A percentile compares a stretch with the other conserved stretches of the same genome.
Evolutionary conservation across 37 sponge, comb jelly and placozoan species (phyloP).

Genomic region (Mnemiopsis leidyi): DNA sequence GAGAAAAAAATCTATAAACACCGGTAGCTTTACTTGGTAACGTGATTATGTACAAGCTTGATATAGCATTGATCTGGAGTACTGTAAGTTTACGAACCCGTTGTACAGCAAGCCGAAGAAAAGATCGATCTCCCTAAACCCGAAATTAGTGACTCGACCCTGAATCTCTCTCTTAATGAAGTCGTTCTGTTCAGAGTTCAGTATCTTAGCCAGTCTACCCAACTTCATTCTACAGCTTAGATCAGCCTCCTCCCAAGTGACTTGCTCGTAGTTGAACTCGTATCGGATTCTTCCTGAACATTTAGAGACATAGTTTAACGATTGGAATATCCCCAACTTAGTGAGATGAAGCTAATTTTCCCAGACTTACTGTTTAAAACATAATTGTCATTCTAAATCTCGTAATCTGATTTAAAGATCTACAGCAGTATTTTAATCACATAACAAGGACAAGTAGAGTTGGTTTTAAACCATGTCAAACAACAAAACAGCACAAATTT

Average conservation of each 20-base stretch:
- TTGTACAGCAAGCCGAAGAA: neutral
- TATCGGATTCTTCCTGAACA: neutral
- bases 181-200: neutral
- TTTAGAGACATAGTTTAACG: neutral
- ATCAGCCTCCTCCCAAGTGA: neutral
- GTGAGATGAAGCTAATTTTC: neutral
- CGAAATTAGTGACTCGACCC: neutral
- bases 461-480: too few relatives aligned
- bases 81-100: too few relatives aligned
- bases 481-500: neutral
- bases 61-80: neutral
- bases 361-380: neutral
- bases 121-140: neutral
- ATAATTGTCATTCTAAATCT: too few relatives aligned
- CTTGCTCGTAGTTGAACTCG: neutral
- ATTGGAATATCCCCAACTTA: neutral
- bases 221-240: slow-evolving; percentile 14
- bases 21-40: neutral
- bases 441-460: too few relatives aligned
- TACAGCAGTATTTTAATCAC: too few relatives aligned
- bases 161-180: neutral
- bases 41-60: too few relatives aligned
- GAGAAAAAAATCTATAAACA: neutral
- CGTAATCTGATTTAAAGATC: too few relatives aligned
- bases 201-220: neutral